Conservation (phyloP, 2,888 invertebrate genomes). For the Polydesmus complanatus region DNA sequence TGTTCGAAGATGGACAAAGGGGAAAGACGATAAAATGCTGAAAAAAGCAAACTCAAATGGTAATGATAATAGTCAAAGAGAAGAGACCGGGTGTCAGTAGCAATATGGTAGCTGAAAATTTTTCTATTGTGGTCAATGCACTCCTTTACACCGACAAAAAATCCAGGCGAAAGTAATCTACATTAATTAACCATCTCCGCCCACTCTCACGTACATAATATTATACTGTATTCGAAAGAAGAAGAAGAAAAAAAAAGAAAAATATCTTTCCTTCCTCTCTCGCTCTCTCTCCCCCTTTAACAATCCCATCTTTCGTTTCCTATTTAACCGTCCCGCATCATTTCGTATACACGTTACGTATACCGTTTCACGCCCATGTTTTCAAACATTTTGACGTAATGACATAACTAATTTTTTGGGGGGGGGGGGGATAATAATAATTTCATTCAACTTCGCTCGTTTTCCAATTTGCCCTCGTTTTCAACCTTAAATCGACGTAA, state of each 20-base stretch:
- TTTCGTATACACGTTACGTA: too few relatives aligned
- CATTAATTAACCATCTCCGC: not conserved
- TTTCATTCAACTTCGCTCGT: too few relatives aligned
- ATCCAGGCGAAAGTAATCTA: not conserved
- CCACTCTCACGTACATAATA: not conserved
- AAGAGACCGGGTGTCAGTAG: not conserved
- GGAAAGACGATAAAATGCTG: too few relatives aligned
- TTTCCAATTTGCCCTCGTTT: too few relatives aligned
- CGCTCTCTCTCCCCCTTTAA: not conserved
- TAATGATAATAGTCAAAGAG: too few relatives aligned
- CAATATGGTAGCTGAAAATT: not conserved
- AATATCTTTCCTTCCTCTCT: not conserved
- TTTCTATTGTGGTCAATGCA: not conserved
- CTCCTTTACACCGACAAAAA: not conserved
- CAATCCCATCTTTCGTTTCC: not conserved
- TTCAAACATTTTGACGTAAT: too few relatives aligned
- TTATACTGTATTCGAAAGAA: too few relatives aligned
- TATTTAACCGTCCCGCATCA: not conserved
- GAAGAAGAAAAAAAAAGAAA: not conserved
- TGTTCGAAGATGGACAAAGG: too few relatives aligned
- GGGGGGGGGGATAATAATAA: too few relatives aligned
- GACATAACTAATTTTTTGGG: too few relatives aligned
- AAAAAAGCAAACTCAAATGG: too few relatives aligned
- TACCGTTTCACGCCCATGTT: not conserved
- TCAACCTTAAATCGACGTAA: too few relatives aligned